phyloP scores from a whole-genome alignment of 2,113 vertebrate species.

The Coryphaenoides rupestris region DNA sequence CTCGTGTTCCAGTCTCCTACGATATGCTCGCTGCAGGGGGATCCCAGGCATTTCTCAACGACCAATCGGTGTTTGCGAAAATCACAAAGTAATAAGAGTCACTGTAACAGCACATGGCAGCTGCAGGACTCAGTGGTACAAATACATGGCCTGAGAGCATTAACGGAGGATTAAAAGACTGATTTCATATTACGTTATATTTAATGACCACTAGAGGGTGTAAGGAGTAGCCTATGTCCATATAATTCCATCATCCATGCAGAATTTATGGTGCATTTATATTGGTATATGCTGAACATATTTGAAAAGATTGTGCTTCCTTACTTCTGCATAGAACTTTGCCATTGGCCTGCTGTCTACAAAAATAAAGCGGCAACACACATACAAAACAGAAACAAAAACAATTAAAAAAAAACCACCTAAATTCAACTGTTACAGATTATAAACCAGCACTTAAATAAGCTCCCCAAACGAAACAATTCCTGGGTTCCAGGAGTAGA shows the following conservation, averaged over 20 bases:
- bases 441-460: slow-evolving; percentile 3
- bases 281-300: no score
- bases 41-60: no score
- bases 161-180: no score
- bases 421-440: not conserved
- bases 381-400: not conserved
- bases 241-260: no score
- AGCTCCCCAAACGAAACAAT: slow-evolving; percentile 27
- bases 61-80: no score
- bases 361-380: not conserved
- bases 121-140: no score
- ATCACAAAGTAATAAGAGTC: no score
- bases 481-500: slow-evolving; percentile 6
- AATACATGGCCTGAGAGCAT: not conserved
- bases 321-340: not conserved
- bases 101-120: no score
- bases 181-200: slow-evolving; percentile 11
- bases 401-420: not conserved
- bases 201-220: slow-evolving; percentile 56
- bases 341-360: not conserved
- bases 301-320: no score
- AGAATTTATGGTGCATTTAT: no score
- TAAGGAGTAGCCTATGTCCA: slow-evolving; percentile 12
- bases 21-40: no score
- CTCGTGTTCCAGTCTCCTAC: no score